A percentile compares a stretch with the other conserved stretches of the same genome.
These are phyloP conservation scores for Charaxes varanes DNA, from an alignment of 1,140 invertebrate species.

Conservation along the genomic window DNA sequence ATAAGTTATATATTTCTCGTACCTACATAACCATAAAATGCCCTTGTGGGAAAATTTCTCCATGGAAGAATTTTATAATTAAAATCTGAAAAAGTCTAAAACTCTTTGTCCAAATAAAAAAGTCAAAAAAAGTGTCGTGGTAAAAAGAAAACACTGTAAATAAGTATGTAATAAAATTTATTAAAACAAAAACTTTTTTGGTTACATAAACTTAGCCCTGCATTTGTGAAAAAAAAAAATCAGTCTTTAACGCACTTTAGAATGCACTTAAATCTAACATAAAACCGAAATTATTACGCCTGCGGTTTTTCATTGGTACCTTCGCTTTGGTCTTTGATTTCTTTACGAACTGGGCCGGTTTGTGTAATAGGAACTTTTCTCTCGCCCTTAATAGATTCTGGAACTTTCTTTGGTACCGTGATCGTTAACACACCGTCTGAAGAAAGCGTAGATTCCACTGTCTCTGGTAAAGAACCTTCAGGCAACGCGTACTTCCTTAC, in stretches of 20 bases:
- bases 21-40: too few relatives aligned
- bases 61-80: too few relatives aligned
- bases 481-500: conserved; percentile 22
- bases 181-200: conserved; percentile 15
- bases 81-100: too few relatives aligned
- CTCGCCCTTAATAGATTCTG: conserved; percentile 17
- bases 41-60: too few relatives aligned
- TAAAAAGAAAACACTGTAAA: conserved; percentile 7
- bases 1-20: too few relatives aligned
- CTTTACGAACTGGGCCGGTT: conserved; percentile 17
- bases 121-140: too few relatives aligned
- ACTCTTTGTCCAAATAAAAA: too few relatives aligned
- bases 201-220: background rate
- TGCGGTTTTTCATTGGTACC: conserved; percentile 11
- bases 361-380: conserved; percentile 16
- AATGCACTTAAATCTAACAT: conserved; percentile 13
- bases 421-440: conserved; percentile 25
- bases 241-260: conserved; percentile 29
- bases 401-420: conserved; percentile 18
- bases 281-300: background rate
- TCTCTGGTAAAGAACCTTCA: conserved; percentile 19
- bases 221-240: conserved; percentile 18
- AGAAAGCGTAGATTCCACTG: conserved; percentile 20
- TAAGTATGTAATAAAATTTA: background rate
- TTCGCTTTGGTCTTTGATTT: conserved; percentile 16